These are phyloP conservation scores for Apostichopus californicus DNA, from an alignment of 35 echinoderm and acorn worm species.

Conservation along the genomic window DNA sequence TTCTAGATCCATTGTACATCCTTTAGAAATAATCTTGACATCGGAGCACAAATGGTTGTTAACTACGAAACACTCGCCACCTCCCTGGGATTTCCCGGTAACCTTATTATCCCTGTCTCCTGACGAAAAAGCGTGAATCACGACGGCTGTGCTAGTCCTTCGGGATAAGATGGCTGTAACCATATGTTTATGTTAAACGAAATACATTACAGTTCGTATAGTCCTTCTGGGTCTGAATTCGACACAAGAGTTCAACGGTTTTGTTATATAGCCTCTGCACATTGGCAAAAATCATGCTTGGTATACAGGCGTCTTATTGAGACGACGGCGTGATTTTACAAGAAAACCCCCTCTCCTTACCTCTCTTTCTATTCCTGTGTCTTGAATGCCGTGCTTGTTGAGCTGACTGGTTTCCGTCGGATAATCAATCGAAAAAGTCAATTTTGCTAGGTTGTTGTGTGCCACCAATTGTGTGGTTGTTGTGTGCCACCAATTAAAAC, in stretches of 20 bases:
- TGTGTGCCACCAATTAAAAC: no score
- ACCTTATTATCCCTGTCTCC: no score
- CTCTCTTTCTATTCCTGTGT: slow-evolving; percentile 1
- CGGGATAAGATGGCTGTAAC: slow-evolving; percentile 21
- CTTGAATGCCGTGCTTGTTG: background rate
- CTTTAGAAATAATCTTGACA: background rate
- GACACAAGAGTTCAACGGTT: slow-evolving; percentile 41
- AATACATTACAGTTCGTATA: slow-evolving; percentile 43
- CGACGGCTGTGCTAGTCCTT: background rate
- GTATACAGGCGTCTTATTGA: slow-evolving; percentile 22
- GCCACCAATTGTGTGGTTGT: no score
- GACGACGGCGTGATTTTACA: background rate
- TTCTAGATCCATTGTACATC: no score
- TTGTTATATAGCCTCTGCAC: slow-evolving; percentile 32
- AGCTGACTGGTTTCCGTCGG: background rate
- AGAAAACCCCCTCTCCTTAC: slow-evolving; percentile 21
- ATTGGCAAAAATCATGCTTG: slow-evolving; percentile 48
- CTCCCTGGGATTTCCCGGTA: slow-evolving; percentile 14
- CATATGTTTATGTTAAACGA: slow-evolving; percentile 46
- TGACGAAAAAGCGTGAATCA: slow-evolving; percentile 48
- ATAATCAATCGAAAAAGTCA: background rate
- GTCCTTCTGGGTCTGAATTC: slow-evolving; percentile 42
- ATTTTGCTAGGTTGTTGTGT: background rate
- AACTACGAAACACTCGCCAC: slow-evolving; percentile 8
- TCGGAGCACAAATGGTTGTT: slow-evolving; percentile 37